phyloP scores from a whole-genome alignment of 2,888 invertebrate species.

The Caenorhabditis imperialis region DNA sequence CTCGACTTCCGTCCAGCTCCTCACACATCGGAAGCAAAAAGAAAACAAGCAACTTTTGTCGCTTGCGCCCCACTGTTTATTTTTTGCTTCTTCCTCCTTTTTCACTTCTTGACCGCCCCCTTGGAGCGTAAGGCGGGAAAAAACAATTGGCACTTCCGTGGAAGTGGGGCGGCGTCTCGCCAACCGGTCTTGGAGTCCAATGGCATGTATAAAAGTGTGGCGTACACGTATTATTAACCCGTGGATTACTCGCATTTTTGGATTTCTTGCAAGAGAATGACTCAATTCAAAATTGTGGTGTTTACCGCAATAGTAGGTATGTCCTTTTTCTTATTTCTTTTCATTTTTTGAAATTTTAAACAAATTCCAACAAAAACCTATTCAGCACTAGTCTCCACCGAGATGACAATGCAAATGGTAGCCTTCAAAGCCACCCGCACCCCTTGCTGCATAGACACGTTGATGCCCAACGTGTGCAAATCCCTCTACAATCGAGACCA shows the following conservation, averaged over 20 bases:
- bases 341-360: background rate
- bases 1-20: constrained; percentile 41
- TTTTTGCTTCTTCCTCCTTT: constrained; percentile 26
- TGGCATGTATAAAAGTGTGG: constrained; percentile 42
- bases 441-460: constrained; percentile 70
- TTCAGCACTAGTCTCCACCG: constrained; percentile 37
- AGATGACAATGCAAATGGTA: constrained; percentile 52
- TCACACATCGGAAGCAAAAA: too few relatives aligned
- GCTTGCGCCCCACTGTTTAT: constrained; percentile 15
- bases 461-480: constrained; percentile 67
- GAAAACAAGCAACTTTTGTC: constrained; percentile 50
- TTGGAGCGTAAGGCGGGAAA: too few relatives aligned
- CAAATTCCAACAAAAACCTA: background rate
- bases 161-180: constrained; percentile 14
- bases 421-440: constrained; percentile 67
- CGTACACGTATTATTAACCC: too few relatives aligned
- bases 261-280: too few relatives aligned
- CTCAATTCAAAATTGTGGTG: constrained; percentile 13
- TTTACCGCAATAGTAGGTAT: constrained; percentile 23
- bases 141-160: constrained; percentile 56
- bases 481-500: constrained; percentile 64
- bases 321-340: background rate
- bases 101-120: background rate
- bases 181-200: constrained; percentile 66
- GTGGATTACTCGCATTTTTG: too few relatives aligned